These are phyloP conservation scores for Leptarthrus brevirostris DNA, from an alignment of 2,888 invertebrate species.

Conservation along the genomic window DNA sequence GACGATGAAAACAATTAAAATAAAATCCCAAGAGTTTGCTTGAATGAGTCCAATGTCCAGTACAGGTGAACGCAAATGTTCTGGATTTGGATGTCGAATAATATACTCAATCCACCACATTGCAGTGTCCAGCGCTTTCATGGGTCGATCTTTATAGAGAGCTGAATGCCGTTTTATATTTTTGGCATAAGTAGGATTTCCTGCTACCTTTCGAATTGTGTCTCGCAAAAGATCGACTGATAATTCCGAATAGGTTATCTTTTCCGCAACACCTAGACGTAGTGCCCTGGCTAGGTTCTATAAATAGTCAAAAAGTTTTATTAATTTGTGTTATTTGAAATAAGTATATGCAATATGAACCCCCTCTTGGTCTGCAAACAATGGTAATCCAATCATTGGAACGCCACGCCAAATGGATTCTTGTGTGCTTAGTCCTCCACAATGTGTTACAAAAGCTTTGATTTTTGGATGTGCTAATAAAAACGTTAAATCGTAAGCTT, in stretches of 20 bases:
- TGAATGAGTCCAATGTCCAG: constrained; percentile 66
- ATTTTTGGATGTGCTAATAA: constrained; percentile 58
- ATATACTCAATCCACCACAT: constrained; percentile 74
- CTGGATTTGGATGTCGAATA: constrained; percentile 68
- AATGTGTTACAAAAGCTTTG: constrained; percentile 61
- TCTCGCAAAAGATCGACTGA: constrained; percentile 51
- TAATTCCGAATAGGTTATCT: neutral
- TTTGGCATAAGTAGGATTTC: constrained; percentile 53
- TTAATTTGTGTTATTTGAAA: too few relatives aligned
- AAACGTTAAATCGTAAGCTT: neutral
- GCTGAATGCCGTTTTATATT: constrained; percentile 65
- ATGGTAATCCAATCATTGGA: constrained; percentile 61
- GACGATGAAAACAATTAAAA: constrained; percentile 18
- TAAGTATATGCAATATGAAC: constrained; percentile 48
- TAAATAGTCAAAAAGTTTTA: neutral
- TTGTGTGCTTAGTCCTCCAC: constrained; percentile 60
- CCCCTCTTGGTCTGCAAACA: constrained; percentile 60
- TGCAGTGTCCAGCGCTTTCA: constrained; percentile 70
- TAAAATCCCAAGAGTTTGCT: constrained; percentile 65
- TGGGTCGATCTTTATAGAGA: constrained; percentile 68
- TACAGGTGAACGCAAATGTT: constrained; percentile 66
- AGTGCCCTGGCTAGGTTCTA: constrained; percentile 32
- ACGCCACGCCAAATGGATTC: constrained; percentile 62
- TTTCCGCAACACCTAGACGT: neutral
- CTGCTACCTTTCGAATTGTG: constrained; percentile 54